Conservation (phyloP, 1,140 invertebrate genomes). For the Babylonia areolata region DNA sequence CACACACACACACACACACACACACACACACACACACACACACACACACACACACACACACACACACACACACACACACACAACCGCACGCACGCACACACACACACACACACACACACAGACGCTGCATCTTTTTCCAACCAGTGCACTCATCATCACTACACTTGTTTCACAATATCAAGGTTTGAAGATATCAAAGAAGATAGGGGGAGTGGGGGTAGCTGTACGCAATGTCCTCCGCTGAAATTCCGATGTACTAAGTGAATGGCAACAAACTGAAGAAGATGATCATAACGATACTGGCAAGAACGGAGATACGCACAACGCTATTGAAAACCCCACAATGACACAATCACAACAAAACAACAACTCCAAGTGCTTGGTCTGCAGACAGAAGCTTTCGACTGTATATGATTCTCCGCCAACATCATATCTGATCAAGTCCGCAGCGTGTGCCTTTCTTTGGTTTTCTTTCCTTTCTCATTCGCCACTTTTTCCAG, state of each 20-base stretch:
- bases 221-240: background rate
- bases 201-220: background rate
- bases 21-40: background rate
- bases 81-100: background rate
- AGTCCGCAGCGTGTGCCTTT: background rate
- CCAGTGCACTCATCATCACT: background rate
- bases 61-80: background rate
- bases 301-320: background rate
- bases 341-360: background rate
- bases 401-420: no score
- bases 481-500: no score
- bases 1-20: background rate
- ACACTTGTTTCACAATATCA: background rate
- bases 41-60: background rate
- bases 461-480: no score
- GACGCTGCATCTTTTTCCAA: background rate
- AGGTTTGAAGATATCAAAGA: background rate
- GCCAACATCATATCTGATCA: no score
- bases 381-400: no score
- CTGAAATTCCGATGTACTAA: background rate
- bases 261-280: background rate
- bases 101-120: background rate
- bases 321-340: background rate
- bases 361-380: no score
- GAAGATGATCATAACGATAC: background rate